Evolutionary conservation across 1,140 invertebrate species (phyloP).

Genomic region (Elymnias hypermnestra): DNA sequence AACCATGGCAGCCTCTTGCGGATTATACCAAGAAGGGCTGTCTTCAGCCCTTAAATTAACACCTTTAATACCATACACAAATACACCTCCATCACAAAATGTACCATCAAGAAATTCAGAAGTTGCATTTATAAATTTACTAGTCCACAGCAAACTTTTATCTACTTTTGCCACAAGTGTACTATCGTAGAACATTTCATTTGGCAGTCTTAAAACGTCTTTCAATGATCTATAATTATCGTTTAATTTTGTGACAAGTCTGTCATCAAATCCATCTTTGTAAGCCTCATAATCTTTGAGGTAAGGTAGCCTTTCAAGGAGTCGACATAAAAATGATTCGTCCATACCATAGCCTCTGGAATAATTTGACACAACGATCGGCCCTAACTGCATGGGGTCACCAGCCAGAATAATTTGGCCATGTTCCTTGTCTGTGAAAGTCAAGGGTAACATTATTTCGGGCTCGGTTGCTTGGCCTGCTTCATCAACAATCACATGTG

Average conservation of each 20-base stretch:
- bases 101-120: constrained; percentile 50
- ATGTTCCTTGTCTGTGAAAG: constrained; percentile 64
- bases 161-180: constrained; percentile 79
- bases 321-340: constrained; percentile 83
- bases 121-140: constrained; percentile 50
- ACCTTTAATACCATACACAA: constrained; percentile 91
- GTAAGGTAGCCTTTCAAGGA: constrained; percentile 82
- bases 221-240: constrained; percentile 89
- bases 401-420: constrained; percentile 90
- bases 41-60: constrained; percentile 83
- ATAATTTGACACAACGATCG: constrained; percentile 83
- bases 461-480: constrained; percentile 94
- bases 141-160: constrained; percentile 45
- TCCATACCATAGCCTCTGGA: constrained; percentile 81
- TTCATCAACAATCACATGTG: constrained; percentile 93
- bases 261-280: constrained; percentile 79
- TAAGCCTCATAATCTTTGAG: constrained; percentile 76
- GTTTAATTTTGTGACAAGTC: constrained; percentile 83
- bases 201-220: constrained; percentile 85
- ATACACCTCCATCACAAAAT: constrained; percentile 78
- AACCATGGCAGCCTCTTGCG: constrained; percentile 86
- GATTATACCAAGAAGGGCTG: constrained; percentile 94
- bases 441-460: constrained; percentile 88
- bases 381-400: constrained; percentile 94
- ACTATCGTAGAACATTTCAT: constrained; percentile 88